Evolutionary conservation across 2,888 invertebrate species (phyloP).

Genomic region (Ernsta delagoae): DNA sequence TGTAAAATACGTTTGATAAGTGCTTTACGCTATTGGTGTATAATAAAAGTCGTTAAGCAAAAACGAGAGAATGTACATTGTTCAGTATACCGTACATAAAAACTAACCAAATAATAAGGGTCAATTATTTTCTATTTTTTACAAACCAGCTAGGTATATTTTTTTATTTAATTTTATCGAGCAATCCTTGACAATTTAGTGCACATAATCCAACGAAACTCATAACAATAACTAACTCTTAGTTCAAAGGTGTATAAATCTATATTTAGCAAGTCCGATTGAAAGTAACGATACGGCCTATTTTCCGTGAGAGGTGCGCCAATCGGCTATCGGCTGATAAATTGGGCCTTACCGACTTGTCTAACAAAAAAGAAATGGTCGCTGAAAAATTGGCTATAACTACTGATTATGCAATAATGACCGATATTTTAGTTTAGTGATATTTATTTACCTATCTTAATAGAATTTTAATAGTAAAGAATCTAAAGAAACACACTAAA

Average conservation of each 20-base stretch:
- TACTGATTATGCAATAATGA: background rate
- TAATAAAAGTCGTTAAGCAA: background rate
- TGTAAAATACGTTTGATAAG: background rate
- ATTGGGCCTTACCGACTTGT: slow-evolving; percentile 79
- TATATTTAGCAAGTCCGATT: slow-evolving; percentile 37
- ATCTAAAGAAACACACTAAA: too few relatives aligned
- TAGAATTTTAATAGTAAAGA: too few relatives aligned
- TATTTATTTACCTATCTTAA: too few relatives aligned
- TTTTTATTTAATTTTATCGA: slow-evolving; percentile 17
- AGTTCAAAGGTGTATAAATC: slow-evolving; percentile 43
- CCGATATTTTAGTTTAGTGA: background rate
- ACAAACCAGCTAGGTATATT: too few relatives aligned
- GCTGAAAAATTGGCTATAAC: slow-evolving; percentile 2
- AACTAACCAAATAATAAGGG: too few relatives aligned
- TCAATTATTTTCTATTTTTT: too few relatives aligned
- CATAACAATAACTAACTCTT: slow-evolving; percentile 54
- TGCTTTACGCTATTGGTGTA: background rate
- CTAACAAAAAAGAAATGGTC: slow-evolving; percentile 15
- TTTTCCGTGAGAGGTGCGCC: slow-evolving; percentile 65
- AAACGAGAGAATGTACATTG: too few relatives aligned
- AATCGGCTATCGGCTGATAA: slow-evolving; percentile 83
- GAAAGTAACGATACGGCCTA: slow-evolving; percentile 63
- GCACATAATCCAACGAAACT: slow-evolving; percentile 40
- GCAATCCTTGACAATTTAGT: slow-evolving; percentile 31
- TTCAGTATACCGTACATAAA: too few relatives aligned